Evolutionary conservation across 2,888 invertebrate genomes (phyloP), one percentile per base, ranked within the genome.

Genomic region (Scotopteryx bipunctaria): DNA sequence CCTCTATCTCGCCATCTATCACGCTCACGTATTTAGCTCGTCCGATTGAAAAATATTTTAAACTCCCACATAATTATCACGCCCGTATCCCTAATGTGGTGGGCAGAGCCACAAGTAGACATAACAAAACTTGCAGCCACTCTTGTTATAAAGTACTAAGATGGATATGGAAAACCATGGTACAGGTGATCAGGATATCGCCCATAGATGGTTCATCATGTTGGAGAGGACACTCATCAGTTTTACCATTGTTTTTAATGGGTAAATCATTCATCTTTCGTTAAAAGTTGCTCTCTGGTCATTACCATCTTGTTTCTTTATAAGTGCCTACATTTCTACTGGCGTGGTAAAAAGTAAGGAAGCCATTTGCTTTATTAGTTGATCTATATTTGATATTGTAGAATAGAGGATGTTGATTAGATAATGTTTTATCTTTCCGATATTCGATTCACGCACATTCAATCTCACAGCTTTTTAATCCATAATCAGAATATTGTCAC

Each of bases 31-130:
- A 59, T 55, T 54, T 49, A 43, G 46, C 29, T 33, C 40, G 31
- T 40, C 44, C 56, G 56, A 61, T 58, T 58, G 58, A 58, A 58
- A 45, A 33, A 31, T 48, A 51, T 57, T 61, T 56, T 56, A 56
- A 58, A 35, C 32, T 52, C 33, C n/a, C n/a, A n/a, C n/a, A n/a
- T n/a, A n/a, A n/a, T n/a, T n/a, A n/a, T n/a, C n/a, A n/a, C n/a
- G n/a, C n/a, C n/a, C n/a, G n/a, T n/a, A n/a, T n/a, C n/a, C n/a
- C n/a, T n/a, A n/a, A n/a, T n/a, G n/a, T n/a, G n/a, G n/a, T n/a
- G n/a, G n/a, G n/a, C n/a, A n/a, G n/a, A n/a, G n/a, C n/a, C n/a
- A n/a, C n/a, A n/a, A n/a, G n/a, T n/a, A n/a, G n/a, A n/a, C n/a
- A n/a, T n/a, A n/a, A n/a, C n/a, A n/a, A n/a, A n/a, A n/a, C n/a